These are phyloP conservation scores for Amphiprion percula DNA, from an alignment of 2,113 vertebrate genomes.

Conservation along the genomic window DNA sequence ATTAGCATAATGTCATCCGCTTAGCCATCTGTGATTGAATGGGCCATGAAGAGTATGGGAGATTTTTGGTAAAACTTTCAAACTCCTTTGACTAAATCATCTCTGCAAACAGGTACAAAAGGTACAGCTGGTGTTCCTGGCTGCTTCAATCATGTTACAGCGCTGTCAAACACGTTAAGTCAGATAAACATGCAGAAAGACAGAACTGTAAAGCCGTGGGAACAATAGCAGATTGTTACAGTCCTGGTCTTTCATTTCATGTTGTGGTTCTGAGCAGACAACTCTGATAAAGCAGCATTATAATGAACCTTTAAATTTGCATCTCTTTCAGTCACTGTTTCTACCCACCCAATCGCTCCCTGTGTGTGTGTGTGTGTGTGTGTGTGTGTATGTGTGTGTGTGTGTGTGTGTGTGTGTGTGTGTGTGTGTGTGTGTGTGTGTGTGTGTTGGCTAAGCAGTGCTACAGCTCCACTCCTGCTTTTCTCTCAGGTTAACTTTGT, in stretches of 20 bases:
- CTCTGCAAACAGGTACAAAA: background rate
- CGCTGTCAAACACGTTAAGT: conserved; percentile 8
- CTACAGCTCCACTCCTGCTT: background rate
- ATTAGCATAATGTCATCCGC: conserved; percentile 24
- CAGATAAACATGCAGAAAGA: background rate
- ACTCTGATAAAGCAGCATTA: background rate
- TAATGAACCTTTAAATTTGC: background rate
- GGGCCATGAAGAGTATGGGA: background rate
- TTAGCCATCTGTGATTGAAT: background rate
- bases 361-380: background rate
- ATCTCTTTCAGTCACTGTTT: background rate
- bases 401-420: background rate
- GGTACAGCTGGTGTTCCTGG: background rate
- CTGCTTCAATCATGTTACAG: conserved; percentile 8
- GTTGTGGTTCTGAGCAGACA: background rate
- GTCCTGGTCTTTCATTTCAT: conserved; percentile 1
- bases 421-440: background rate
- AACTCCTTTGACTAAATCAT: conserved; percentile 12
- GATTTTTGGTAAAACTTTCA: conserved; percentile 21
- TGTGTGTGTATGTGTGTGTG: background rate
- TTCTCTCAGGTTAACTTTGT: background rate
- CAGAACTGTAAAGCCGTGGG: background rate
- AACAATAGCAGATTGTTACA: background rate
- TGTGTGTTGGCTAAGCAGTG: background rate
- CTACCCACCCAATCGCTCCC: background rate